These are phyloP conservation scores for Argentina silus DNA, from an alignment of 2,797 vertebrate species.

Conservation along the genomic window DNA sequence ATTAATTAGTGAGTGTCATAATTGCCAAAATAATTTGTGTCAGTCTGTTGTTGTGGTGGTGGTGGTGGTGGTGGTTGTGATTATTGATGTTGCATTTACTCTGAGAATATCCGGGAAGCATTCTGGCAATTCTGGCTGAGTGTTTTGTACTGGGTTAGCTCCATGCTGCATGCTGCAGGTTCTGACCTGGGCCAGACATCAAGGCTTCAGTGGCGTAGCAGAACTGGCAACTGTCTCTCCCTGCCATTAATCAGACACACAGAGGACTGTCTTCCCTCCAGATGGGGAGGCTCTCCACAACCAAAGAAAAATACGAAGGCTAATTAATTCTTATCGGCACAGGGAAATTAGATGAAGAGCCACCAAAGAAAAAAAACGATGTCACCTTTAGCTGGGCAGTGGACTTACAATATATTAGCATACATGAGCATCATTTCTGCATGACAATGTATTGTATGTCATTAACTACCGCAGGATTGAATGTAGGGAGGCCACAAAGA, in stretches of 20 bases:
- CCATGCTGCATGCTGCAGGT: conserved; percentile 75
- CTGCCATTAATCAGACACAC: conserved; percentile 96
- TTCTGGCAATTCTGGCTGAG: background rate
- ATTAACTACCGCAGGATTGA: conserved; percentile 68
- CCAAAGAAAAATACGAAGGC: conserved; percentile 94
- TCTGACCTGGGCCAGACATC: conserved; percentile 77
- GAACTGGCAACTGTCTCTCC: conserved; percentile 90
- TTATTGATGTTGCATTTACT: conserved; percentile 10
- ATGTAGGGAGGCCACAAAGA: conserved; percentile 69
- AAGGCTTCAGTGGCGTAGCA: conserved; percentile 64
- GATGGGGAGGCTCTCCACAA: conserved; percentile 96
- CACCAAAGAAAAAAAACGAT: conserved; percentile 80
- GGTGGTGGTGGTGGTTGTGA: background rate
- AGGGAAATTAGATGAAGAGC: conserved; percentile 97
- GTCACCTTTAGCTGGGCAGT: conserved; percentile 91
- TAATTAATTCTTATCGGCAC: conserved; percentile 99
- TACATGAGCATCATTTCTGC: conserved; percentile 76
- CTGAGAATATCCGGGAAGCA: conserved; percentile 5
- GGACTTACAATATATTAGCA: conserved; percentile 83
- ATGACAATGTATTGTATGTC: conserved; percentile 74
- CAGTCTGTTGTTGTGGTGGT: conserved; percentile 15
- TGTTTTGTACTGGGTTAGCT: conserved; percentile 53
- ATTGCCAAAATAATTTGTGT: conserved; percentile 23
- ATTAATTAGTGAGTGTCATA: conserved; percentile 53
- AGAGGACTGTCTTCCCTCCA: conserved; percentile 94